phyloP scores from a whole-genome alignment of 2,797 vertebrate species.

The Cryptoprocta ferox region DNA sequence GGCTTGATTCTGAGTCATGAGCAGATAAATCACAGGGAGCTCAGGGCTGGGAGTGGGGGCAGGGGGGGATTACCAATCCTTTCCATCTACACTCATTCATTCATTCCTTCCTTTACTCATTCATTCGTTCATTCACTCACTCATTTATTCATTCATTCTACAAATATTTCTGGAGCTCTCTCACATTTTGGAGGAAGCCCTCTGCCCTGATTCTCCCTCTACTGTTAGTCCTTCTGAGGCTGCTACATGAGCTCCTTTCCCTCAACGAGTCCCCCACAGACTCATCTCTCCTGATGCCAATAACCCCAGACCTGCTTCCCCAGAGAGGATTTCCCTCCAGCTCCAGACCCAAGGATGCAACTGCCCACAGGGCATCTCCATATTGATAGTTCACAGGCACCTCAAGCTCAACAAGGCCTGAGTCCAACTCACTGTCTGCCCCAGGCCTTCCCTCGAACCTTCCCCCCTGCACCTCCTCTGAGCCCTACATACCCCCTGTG shows the following conservation, averaged over 20 bases:
- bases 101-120: neutral
- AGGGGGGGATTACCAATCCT: no score
- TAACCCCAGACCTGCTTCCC: neutral
- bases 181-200: neutral
- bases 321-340: neutral
- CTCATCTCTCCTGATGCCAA: neutral
- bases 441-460: neutral
- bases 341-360: neutral
- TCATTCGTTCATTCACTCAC: neutral
- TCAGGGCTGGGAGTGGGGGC: neutral
- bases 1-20: neutral
- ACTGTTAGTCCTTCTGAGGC: neutral
- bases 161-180: neutral
- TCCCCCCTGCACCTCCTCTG: neutral
- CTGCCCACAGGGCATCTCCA: neutral
- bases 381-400: no score
- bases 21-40: neutral
- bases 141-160: no score
- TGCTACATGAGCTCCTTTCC: neutral
- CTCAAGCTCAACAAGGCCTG: neutral
- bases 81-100: neutral
- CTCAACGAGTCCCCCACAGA: neutral
- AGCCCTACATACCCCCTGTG: neutral
- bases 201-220: neutral
- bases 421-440: neutral